Percentiles rank a stretch among this genome's conserved stretches.
phyloP scores from a whole-genome alignment of 1,140 invertebrate species.

The Bombus waltoni region DNA sequence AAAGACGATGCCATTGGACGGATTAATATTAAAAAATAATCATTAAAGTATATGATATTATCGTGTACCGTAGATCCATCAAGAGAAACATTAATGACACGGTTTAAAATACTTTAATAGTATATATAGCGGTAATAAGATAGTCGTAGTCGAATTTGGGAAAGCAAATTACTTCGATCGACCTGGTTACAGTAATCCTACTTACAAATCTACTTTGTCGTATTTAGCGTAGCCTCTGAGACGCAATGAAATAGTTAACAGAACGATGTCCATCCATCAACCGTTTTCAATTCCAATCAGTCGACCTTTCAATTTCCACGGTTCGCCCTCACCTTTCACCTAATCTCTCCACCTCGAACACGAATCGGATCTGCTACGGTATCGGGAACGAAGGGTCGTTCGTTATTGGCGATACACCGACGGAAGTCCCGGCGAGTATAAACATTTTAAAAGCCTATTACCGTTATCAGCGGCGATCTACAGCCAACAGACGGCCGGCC shows the following conservation, averaged over 20 bases:
- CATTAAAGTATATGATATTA: not conserved
- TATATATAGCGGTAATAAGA: too few relatives aligned
- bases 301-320: not conserved
- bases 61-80: too few relatives aligned
- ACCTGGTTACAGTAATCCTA: too few relatives aligned
- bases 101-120: too few relatives aligned
- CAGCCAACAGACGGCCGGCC: constrained; percentile 41
- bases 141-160: too few relatives aligned
- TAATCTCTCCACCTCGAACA: too few relatives aligned
- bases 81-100: too few relatives aligned
- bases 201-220: too few relatives aligned
- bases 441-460: constrained; percentile 70
- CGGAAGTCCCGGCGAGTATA: constrained; percentile 60
- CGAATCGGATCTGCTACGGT: not conserved
- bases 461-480: constrained; percentile 61
- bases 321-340: not conserved
- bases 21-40: not conserved
- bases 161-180: too few relatives aligned
- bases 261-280: not conserved
- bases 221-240: not conserved
- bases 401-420: constrained; percentile 48
- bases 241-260: not conserved
- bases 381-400: not conserved
- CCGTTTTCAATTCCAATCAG: not conserved
- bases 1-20: not conserved